Conservation (phyloP, 1,140 invertebrate genomes). For the Wiebesia pumilae region DNA sequence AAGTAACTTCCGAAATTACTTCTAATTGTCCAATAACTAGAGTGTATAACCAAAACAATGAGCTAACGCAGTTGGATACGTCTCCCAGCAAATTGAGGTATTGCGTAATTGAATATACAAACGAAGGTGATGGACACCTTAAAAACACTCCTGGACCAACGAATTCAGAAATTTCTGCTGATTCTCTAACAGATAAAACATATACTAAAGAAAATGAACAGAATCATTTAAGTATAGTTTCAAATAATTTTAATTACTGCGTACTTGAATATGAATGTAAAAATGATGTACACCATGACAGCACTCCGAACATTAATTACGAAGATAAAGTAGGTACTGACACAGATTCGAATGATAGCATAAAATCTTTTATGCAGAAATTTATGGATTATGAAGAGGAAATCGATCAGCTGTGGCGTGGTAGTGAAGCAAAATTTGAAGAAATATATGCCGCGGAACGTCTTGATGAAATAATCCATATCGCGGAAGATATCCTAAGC, state of each 20-base stretch:
- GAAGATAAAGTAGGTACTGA: not conserved
- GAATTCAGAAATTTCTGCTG: not conserved
- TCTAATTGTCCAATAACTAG: not conserved
- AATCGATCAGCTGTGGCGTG: conserved; percentile 55
- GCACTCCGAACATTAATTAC: not conserved
- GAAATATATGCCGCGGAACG: conserved; percentile 44
- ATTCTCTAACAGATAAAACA: not conserved
- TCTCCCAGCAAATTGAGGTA: conserved; percentile 33
- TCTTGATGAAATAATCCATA: conserved; percentile 13
- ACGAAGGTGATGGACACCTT: not conserved
- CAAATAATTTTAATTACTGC: conserved; percentile 44
- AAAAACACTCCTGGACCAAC: not conserved
- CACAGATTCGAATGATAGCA: conserved; percentile 38
- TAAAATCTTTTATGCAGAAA: conserved; percentile 14
- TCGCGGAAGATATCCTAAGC: conserved; percentile 31
- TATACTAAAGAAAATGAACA: not conserved
- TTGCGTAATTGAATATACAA: conserved; percentile 51
- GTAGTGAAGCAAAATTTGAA: conserved; percentile 52
- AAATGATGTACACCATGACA: not conserved
- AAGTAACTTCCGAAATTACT: not conserved
- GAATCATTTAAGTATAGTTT: no score
- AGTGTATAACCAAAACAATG: not conserved
- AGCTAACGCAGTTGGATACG: not conserved
- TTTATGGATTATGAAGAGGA: conserved; percentile 25
- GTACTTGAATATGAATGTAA: conserved; percentile 45